These are phyloP conservation scores for Drosophila funebris DNA, from an alignment of 1,140 invertebrate genomes.

Conservation along the genomic window DNA sequence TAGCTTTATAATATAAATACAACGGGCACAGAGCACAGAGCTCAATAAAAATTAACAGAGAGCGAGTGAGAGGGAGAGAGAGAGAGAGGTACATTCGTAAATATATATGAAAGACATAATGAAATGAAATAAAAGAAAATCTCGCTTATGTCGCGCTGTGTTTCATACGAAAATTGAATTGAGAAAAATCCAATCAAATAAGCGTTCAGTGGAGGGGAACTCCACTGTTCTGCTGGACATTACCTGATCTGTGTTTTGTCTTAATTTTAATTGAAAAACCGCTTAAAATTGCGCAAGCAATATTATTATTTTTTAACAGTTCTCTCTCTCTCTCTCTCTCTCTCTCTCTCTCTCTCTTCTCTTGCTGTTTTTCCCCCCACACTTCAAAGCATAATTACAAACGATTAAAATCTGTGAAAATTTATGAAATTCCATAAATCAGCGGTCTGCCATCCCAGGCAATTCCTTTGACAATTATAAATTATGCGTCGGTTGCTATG, in stretches of 20 bases:
- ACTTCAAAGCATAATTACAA: slow-evolving; percentile 70
- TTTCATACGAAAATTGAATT: slow-evolving; percentile 50
- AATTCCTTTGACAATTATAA: slow-evolving; percentile 80
- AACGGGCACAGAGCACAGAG: slow-evolving; percentile 22
- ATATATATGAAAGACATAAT: slow-evolving; percentile 46
- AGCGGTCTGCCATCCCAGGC: slow-evolving; percentile 39
- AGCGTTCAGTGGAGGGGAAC: slow-evolving; percentile 20
- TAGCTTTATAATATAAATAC: slow-evolving; percentile 52
- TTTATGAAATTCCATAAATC: slow-evolving; percentile 82
- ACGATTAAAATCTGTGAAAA: slow-evolving; percentile 79
- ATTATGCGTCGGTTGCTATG: slow-evolving; percentile 69
- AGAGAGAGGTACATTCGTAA: neutral
- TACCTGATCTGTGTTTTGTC: slow-evolving; percentile 59
- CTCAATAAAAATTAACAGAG: slow-evolving; percentile 42
- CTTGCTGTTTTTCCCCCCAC: too few species aligned
- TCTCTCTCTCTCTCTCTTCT: slow-evolving; percentile 13
- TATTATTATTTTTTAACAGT: slow-evolving; percentile 20
- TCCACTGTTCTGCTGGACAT: slow-evolving; percentile 46
- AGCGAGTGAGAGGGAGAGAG: neutral
- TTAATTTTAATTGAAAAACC: slow-evolving; percentile 75
- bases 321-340: neutral
- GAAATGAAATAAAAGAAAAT: slow-evolving; percentile 70
- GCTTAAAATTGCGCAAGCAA: slow-evolving; percentile 33
- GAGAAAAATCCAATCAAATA: slow-evolving; percentile 75
- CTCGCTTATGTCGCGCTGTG: slow-evolving; percentile 38